Evolutionary conservation across 2,797 vertebrate genomes (phyloP).

Genomic region (Pseudomugil tenellus): DNA sequence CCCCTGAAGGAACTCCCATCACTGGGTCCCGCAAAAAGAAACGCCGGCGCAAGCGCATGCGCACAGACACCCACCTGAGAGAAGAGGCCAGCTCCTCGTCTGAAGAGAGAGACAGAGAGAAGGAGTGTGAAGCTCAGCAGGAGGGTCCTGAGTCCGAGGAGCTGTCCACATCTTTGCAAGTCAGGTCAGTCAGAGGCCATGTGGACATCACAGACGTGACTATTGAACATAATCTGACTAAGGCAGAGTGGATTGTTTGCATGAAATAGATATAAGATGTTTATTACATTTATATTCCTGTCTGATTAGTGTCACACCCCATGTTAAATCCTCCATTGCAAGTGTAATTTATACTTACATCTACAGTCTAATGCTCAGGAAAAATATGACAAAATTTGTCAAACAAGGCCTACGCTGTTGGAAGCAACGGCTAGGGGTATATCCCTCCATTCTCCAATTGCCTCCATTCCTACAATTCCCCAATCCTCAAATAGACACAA

Average conservation of each 20-base stretch:
- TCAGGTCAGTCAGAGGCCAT: conserved; percentile 71
- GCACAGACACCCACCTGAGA: conserved; percentile 72
- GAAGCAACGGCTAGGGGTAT: too few species aligned
- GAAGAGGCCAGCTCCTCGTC: conserved; percentile 80
- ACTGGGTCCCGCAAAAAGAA: conserved; percentile 75
- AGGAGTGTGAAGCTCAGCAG: conserved; percentile 54
- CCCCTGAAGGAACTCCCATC: background rate
- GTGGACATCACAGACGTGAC: background rate
- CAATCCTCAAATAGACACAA: too few species aligned
- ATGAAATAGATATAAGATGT: too few species aligned
- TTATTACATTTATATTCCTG: too few species aligned
- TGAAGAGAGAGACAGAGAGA: conserved; percentile 74
- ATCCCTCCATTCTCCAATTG: too few species aligned
- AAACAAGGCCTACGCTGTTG: too few species aligned
- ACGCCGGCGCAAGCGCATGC: conserved; percentile 81
- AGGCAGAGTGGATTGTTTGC: background rate
- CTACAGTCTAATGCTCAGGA: too few species aligned
- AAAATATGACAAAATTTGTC: too few species aligned
- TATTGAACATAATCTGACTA: background rate
- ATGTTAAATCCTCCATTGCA: too few species aligned
- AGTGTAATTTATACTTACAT: too few species aligned
- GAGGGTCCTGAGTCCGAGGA: conserved; percentile 64
- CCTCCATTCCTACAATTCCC: too few species aligned
- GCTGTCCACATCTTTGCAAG: conserved; percentile 30
- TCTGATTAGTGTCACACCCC: too few species aligned